These are phyloP conservation scores for Tineola bisselliella DNA, from an alignment of 2,888 invertebrate species.

Conservation along the genomic window DNA sequence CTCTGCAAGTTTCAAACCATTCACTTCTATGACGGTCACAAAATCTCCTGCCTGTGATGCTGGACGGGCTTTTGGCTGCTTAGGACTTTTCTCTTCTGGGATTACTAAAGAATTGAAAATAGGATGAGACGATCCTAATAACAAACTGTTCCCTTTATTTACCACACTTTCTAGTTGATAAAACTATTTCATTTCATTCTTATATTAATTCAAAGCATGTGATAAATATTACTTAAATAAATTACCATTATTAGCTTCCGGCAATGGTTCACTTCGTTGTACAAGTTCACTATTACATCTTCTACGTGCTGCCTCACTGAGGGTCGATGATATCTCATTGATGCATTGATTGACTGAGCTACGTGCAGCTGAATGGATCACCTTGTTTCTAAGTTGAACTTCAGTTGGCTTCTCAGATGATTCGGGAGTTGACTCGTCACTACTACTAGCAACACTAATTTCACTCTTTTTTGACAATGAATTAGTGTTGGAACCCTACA, in stretches of 20 bases:
- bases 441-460: constrained; percentile 34
- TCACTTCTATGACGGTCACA: constrained; percentile 89
- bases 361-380: constrained; percentile 44
- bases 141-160: no score
- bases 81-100: constrained; percentile 50
- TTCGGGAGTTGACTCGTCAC: constrained; percentile 45
- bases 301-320: constrained; percentile 50
- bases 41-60: constrained; percentile 71
- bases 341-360: constrained; percentile 74
- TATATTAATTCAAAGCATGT: no score
- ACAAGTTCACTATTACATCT: constrained; percentile 64
- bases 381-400: constrained; percentile 50
- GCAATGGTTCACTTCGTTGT: constrained; percentile 39
- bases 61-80: constrained; percentile 34
- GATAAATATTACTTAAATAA: not conserved
- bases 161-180: no score
- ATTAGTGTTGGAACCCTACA: constrained; percentile 47
- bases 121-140: constrained; percentile 14
- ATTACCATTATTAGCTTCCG: constrained; percentile 12
- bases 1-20: constrained; percentile 73
- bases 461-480: constrained; percentile 53
- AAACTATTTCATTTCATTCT: no score
- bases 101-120: constrained; percentile 15
- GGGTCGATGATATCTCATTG: constrained; percentile 73
- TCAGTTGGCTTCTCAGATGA: constrained; percentile 34